These are phyloP conservation scores for Drosophila persimilis DNA, from an alignment of 1,140 invertebrate species.

Conservation along the genomic window DNA sequence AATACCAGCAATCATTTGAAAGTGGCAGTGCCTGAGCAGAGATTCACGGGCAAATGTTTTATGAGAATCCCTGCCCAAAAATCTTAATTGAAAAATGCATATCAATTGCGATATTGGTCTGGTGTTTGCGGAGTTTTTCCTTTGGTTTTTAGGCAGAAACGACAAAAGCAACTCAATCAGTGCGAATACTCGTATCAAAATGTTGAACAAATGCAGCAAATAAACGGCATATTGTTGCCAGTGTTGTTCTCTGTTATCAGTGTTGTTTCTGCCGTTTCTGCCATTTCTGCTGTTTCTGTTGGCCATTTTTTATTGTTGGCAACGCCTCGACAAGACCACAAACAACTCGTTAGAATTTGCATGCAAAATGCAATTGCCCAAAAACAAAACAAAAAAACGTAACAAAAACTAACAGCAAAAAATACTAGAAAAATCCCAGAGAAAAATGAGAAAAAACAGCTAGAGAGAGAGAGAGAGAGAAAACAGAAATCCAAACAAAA, in stretches of 20 bases:
- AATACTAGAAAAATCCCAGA: slow-evolving; percentile 1
- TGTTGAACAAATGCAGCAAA: slow-evolving; percentile 61
- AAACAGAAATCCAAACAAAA: slow-evolving; percentile 8
- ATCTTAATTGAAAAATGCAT: slow-evolving; percentile 44
- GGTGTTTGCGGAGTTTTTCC: background rate
- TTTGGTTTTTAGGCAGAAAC: slow-evolving; percentile 23
- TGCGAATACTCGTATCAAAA: slow-evolving; percentile 52
- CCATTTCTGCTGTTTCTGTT: slow-evolving; percentile 19
- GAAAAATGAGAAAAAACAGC: slow-evolving; percentile 13
- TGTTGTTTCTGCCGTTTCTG: slow-evolving; percentile 10
- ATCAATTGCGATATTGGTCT: slow-evolving; percentile 26
- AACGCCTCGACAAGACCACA: slow-evolving; percentile 65
- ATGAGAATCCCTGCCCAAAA: slow-evolving; percentile 1
- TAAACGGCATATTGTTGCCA: slow-evolving; percentile 67
- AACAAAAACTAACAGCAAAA: slow-evolving; percentile 10
- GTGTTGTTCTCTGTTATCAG: slow-evolving; percentile 33
- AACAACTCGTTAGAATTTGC: slow-evolving; percentile 77
- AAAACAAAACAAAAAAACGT: slow-evolving; percentile 6
- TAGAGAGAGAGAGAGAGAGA: background rate
- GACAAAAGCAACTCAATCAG: slow-evolving; percentile 60
- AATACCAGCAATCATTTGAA: too few species aligned
- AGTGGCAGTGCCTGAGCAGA: too few species aligned
- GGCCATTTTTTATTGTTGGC: slow-evolving; percentile 32
- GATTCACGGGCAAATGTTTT: slow-evolving; percentile 2
- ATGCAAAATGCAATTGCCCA: slow-evolving; percentile 70